A percentile compares a stretch with the other conserved stretches of the same genome.
Conservation (phyloP, 2,113 vertebrate species). For the Fregetta grallaria region DNA sequence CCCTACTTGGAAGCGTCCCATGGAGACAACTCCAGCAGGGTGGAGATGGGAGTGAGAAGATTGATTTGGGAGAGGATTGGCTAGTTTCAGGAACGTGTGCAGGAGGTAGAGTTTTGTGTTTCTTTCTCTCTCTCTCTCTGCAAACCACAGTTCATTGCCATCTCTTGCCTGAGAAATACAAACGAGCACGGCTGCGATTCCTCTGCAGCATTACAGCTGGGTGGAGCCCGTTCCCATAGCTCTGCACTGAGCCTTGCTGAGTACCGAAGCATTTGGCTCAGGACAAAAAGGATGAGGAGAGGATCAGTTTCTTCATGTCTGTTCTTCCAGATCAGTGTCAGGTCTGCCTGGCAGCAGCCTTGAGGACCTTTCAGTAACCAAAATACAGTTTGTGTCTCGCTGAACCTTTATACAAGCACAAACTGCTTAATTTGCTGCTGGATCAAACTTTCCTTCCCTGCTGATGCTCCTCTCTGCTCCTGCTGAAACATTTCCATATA, state of each 20-base stretch:
- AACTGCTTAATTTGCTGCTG: neutral
- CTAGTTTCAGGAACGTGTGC: neutral
- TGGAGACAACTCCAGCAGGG: constrained; percentile 12
- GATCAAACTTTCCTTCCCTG: neutral
- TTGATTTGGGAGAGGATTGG: constrained; percentile 33
- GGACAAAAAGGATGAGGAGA: neutral
- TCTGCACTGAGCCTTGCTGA: neutral
- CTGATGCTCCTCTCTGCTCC: neutral
- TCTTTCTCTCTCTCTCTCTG: neutral
- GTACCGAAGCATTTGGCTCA: neutral
- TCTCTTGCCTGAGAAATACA: constrained; percentile 3
- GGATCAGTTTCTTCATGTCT: neutral
- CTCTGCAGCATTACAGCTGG: constrained; percentile 17
- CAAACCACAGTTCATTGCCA: neutral
- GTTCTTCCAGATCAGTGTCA: neutral
- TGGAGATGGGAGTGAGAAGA: constrained; percentile 7
- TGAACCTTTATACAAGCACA: neutral
- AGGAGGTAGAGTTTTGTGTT: constrained; percentile 20
- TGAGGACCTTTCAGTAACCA: neutral
- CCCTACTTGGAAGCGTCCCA: constrained; percentile 68
- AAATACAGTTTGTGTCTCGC: neutral
- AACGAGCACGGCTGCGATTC: neutral
- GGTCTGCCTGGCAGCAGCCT: neutral
- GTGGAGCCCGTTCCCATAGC: constrained; percentile 25
- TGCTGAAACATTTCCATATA: neutral